phyloP scores from a whole-genome alignment of 1,140 invertebrate genomes.

The Ladona fulva region DNA sequence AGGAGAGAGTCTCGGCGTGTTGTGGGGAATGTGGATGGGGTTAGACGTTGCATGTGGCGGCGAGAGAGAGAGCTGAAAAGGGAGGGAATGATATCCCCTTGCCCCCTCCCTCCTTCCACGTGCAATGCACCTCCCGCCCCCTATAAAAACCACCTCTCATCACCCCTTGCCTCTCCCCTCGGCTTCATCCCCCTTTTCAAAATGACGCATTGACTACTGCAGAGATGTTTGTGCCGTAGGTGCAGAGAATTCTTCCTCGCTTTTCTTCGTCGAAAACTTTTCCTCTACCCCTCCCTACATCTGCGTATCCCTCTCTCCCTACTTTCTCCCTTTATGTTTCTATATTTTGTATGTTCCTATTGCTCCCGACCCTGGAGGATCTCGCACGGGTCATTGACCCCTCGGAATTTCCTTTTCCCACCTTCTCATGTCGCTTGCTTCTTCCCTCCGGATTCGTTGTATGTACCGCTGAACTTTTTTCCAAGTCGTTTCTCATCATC shows the following conservation, averaged over 20 bases:
- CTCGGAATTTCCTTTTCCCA: too few relatives aligned
- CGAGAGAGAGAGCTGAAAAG: not conserved
- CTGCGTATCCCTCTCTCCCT: not conserved
- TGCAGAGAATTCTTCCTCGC: not conserved
- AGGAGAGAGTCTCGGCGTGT: not conserved
- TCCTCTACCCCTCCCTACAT: not conserved
- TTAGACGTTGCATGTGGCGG: not conserved
- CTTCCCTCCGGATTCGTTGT: too few relatives aligned
- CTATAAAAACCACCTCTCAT: not conserved
- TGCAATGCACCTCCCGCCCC: not conserved
- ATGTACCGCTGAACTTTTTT: too few relatives aligned
- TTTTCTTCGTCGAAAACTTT: not conserved
- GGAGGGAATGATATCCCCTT: not conserved
- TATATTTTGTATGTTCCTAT: too few relatives aligned
- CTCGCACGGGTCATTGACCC: too few relatives aligned
- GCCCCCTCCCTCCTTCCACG: not conserved
- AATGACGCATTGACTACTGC: slow-evolving; percentile 8
- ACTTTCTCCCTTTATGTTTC: not conserved
- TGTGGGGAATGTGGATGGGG: not conserved
- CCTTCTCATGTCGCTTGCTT: too few relatives aligned
- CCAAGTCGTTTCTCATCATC: too few relatives aligned
- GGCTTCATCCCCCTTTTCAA: not conserved
- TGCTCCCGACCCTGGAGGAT: too few relatives aligned
- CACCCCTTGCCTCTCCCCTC: not conserved
- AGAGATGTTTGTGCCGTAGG: slow-evolving; percentile 7